Percentiles rank a stretch among this genome's conserved stretches.
These are phyloP conservation scores for Clepsis dumicolana DNA, from an alignment of 2,888 invertebrate species.

Conservation along the genomic window DNA sequence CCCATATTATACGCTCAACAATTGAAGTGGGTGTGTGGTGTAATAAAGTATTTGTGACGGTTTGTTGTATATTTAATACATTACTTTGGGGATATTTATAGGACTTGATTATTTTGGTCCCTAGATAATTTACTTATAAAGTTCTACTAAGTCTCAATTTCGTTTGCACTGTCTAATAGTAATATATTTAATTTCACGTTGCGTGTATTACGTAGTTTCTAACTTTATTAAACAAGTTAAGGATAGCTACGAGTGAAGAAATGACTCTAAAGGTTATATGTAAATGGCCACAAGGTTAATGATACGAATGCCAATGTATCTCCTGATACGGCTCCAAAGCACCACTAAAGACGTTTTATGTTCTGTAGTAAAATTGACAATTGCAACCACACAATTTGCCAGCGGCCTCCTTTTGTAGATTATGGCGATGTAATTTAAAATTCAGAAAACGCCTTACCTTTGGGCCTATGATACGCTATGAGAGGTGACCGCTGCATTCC, in stretches of 20 bases:
- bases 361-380: slow-evolving; percentile 40
- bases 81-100: too few relatives aligned
- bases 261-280: slow-evolving; percentile 30
- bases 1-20: too few relatives aligned
- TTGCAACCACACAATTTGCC: slow-evolving; percentile 46
- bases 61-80: too few relatives aligned
- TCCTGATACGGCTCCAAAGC: slow-evolving; percentile 36
- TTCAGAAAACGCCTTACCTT: slow-evolving; percentile 65
- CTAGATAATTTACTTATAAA: too few relatives aligned
- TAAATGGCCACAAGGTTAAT: slow-evolving; percentile 40
- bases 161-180: background rate
- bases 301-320: slow-evolving; percentile 32
- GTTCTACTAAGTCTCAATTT: too few relatives aligned
- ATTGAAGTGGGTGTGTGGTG: too few relatives aligned
- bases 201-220: background rate
- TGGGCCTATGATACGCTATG: slow-evolving; percentile 69
- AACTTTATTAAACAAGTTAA: background rate
- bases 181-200: background rate
- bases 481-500: slow-evolving; percentile 63
- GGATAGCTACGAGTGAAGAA: slow-evolving; percentile 22
- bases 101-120: too few relatives aligned
- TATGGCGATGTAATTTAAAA: slow-evolving; percentile 65
- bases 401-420: slow-evolving; percentile 55
- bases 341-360: slow-evolving; percentile 36
- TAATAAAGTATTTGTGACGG: too few relatives aligned